Evolutionary conservation across 53 echinoderm and acorn worm species (phyloP).

Genomic region (Zoroaster sp.): DNA sequence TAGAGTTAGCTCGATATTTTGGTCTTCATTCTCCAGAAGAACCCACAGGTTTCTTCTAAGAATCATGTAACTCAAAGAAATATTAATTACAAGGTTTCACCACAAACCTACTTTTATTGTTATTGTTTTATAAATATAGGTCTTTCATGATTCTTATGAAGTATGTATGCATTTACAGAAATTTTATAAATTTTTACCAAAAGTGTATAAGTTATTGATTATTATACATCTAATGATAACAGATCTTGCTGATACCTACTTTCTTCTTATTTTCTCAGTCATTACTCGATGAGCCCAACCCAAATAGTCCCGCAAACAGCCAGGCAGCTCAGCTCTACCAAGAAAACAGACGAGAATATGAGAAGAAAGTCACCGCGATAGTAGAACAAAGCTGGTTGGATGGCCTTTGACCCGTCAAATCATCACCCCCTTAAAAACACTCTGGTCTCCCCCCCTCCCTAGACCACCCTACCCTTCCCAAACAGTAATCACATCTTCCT

Average conservation of each 20-base stretch:
- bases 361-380: slow-evolving; percentile 91
- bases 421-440: background rate
- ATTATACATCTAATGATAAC: too few relatives aligned
- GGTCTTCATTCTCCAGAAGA: too few relatives aligned
- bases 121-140: too few relatives aligned
- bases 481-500: slow-evolving; percentile 2
- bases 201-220: too few relatives aligned
- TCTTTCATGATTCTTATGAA: too few relatives aligned
- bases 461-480: background rate
- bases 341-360: slow-evolving; percentile 97
- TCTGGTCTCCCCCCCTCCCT: background rate
- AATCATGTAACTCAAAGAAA: too few relatives aligned
- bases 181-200: too few relatives aligned
- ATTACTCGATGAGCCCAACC: slow-evolving; percentile 97
- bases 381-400: slow-evolving; percentile 94
- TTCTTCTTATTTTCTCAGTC: slow-evolving; percentile 64
- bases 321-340: slow-evolving; percentile 99
- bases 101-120: too few relatives aligned
- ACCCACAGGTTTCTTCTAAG: too few relatives aligned
- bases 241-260: background rate
- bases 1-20: background rate
- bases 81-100: too few relatives aligned
- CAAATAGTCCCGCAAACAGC: slow-evolving; percentile 99
- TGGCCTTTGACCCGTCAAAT: background rate
- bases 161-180: too few relatives aligned